Base-by-base conservation (phyloP, 2,797 vertebrate genomes). In the Antennarius maculatus region DNA sequence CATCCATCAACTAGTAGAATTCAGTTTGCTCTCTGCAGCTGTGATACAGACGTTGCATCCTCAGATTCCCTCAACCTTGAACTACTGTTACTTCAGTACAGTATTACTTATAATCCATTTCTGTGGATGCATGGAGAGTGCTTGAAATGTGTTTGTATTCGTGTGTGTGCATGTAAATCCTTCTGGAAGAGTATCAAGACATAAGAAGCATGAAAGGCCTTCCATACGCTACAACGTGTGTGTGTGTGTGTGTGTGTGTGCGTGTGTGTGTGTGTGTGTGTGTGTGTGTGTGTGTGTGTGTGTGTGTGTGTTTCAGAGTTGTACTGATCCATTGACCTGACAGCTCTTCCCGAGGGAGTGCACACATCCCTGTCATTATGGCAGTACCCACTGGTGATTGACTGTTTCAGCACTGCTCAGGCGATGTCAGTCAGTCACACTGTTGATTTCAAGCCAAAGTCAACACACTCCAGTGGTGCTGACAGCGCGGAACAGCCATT, bases 271-370 rank as follows among this genome's bases (percentile, higher is more conserved):
- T 64, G 66, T 76, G 74, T 76, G 79, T 71, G 56, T 81, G 49
- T 18, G 23, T 58, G 58, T 65, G 48, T 59, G 49, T 54, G 56
- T 54, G 41, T 77, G 65, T 61, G 62, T 76, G 58, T 54, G 50
- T 63, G 50, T 63, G 66, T 71, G 69, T 66, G 66, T 76, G 61
- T 86, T 74, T 87, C 80, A 79, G 51, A 66, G 74, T 89, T 84
- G 82, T 86, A 86, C 83, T 84, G 91, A 91, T 86, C 89, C 86
- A 91, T 89, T 90, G 91, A 92, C 91, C 91, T 93, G 92, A 93
- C 92, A 92, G 89, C 83, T 81, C 83, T 75, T 92, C 91, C 90
- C 89, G 66, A 65, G 88, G 89, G 90, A 86, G 83, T 60, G 71
- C 82, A 91, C 86, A 91, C 86, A 91, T 89, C 88, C 84, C 90